Base-by-base conservation (phyloP, 1,140 invertebrate species). In the Whitmania pigra region DNA sequence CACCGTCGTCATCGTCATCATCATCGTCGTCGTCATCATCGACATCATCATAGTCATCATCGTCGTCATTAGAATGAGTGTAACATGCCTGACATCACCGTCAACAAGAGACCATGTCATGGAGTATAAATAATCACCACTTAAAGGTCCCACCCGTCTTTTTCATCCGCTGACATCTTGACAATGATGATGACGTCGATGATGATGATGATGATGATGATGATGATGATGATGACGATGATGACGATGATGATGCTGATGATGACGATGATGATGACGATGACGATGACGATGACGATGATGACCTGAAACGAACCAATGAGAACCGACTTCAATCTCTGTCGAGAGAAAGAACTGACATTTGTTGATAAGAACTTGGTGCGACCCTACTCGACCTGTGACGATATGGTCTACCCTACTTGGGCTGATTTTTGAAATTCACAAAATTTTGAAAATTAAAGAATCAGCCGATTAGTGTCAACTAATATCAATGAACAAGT, bases 91-190 rank as follows among this genome's bases (percentile, higher is more conserved):
- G 13, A 49, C 43, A 17, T 49, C 43, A 13, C 13, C 43, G 13
- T 13, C 43, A 17, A 49, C 43, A 49, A 49, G 43, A 49, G 43
- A 4, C 13, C 43, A 17, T 49, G 43, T 17, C 43, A 63, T 57
- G 54, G 57, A 63, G 57, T 31, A 25, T 63, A 63, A 63, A 63
- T 22, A 63, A 63, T 63, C 22, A 31, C 29, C 57, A 22, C 22
- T 63, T 22, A 17, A 63, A 7, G 57, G 22, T 22, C 29, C 29
- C 22, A 25, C 57, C 22, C 22, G 11, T 63, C 22, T 63, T 63
- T 63, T 13, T 18, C 29, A 18, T 63, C 57, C 22, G 57, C 11
- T 63, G 57, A 49, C 43, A 13, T 63, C 29, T 63, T 63, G 54
- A n/a, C 25, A 25, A n/a, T 57, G 54, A 57, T 57, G 54, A n/a